These are phyloP conservation scores for Channallabes apus DNA, from an alignment of 2,797 vertebrate genomes.

Conservation along the genomic window DNA sequence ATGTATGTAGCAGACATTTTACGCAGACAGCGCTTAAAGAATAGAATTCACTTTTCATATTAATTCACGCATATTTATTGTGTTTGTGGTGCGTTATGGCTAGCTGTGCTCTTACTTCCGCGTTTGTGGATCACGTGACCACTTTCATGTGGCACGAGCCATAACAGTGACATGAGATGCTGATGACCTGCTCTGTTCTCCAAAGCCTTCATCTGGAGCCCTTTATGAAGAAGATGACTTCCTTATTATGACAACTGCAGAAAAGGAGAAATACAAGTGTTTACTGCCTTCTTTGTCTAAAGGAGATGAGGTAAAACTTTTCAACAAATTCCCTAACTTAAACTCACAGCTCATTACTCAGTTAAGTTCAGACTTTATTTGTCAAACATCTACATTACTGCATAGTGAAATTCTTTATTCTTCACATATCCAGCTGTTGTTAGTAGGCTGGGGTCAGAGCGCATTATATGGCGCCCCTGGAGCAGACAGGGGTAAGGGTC, in stretches of 20 bases:
- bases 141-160: not conserved
- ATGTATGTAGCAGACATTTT: not conserved
- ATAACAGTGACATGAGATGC: too few species aligned
- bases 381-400: too few species aligned
- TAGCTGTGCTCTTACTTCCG: not conserved
- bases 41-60: too few species aligned
- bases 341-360: not conserved
- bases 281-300: slow-evolving; percentile 83
- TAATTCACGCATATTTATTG: too few species aligned
- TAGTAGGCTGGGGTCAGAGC: too few species aligned
- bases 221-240: slow-evolving; percentile 95
- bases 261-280: slow-evolving; percentile 97
- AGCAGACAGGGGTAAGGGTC: too few species aligned
- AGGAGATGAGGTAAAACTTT: slow-evolving; percentile 82
- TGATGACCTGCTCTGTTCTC: slow-evolving; percentile 7
- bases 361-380: too few species aligned
- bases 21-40: not conserved
- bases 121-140: slow-evolving; percentile 16
- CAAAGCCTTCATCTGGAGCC: slow-evolving; percentile 85
- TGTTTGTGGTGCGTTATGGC: not conserved
- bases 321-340: not conserved
- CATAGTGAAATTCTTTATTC: too few species aligned
- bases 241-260: slow-evolving; percentile 93
- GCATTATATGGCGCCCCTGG: too few species aligned
- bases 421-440: too few species aligned